Evolutionary conservation across 2,888 invertebrate genomes (phyloP).

Genomic region (Euphydryas editha): DNA sequence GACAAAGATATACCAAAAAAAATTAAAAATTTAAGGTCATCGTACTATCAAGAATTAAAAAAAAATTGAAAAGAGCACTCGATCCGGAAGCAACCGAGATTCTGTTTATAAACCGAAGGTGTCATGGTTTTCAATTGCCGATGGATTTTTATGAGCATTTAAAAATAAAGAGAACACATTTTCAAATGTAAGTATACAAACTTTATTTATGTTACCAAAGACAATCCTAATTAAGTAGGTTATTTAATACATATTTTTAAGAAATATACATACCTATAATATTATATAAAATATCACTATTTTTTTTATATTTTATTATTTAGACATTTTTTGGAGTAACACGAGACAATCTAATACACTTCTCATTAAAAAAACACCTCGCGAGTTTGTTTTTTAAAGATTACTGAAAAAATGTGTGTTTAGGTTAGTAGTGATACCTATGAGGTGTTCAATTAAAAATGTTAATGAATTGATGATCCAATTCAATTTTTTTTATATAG

Average conservation of each 20-base stretch:
- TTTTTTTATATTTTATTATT: not conserved
- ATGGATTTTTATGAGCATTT: not conserved
- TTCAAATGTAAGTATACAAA: constrained; percentile 1
- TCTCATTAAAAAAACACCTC: not conserved
- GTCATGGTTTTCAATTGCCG: constrained; percentile 1
- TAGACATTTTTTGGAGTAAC: not conserved
- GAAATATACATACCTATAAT: constrained; percentile 14
- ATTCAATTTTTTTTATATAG: not conserved
- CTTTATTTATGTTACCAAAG: constrained; percentile 8
- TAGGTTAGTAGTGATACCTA: constrained; percentile 1
- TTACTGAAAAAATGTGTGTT: constrained; percentile 1
- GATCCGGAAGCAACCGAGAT: not conserved
- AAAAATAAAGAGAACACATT: not conserved
- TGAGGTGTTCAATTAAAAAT: constrained; percentile 1
- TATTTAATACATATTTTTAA: constrained; percentile 8
- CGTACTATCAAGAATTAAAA: constrained; percentile 4
- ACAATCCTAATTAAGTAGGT: constrained; percentile 13
- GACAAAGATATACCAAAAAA: not conserved
- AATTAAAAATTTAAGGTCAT: constrained; percentile 3
- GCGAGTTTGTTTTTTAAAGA: not conserved
- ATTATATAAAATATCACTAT: constrained; percentile 5
- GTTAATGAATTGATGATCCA: constrained; percentile 1
- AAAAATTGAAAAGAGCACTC: not conserved
- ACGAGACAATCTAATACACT: constrained; percentile 1
- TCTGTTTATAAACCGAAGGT: constrained; percentile 1